Conservation (phyloP, 2,888 invertebrate genomes). For the Ashinkailepas kermadecensis region DNA sequence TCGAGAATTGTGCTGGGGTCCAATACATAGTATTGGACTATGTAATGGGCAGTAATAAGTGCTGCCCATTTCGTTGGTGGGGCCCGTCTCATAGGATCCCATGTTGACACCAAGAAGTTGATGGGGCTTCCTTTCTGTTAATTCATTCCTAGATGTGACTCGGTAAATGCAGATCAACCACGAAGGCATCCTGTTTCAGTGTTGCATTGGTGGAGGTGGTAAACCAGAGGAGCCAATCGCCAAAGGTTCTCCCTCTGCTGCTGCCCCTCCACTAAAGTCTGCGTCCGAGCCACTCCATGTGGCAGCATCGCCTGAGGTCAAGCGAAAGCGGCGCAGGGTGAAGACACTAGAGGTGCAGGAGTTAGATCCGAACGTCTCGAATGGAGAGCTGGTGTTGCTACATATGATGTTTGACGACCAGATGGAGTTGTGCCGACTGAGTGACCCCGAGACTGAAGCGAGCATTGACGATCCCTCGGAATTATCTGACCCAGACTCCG, state of each 20-base stretch:
- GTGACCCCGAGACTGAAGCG: not conserved
- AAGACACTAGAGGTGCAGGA: not conserved
- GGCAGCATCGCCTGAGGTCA: not conserved
- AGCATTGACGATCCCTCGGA: not conserved
- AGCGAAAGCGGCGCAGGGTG: not conserved
- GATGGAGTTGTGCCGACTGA: not conserved
- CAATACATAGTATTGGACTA: too few relatives aligned
- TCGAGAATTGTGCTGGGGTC: too few relatives aligned
- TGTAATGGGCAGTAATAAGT: too few relatives aligned
- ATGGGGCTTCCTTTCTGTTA: too few relatives aligned
- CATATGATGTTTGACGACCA: conserved; percentile 4
- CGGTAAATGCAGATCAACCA: too few relatives aligned
- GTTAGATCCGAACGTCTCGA: not conserved
- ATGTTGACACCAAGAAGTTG: too few relatives aligned
- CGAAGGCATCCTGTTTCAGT: not conserved
- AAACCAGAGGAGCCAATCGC: not conserved
- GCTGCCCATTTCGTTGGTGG: too few relatives aligned
- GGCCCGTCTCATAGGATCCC: too few relatives aligned
- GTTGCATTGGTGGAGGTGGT: not conserved
- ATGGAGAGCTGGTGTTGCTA: not conserved
- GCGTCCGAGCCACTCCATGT: not conserved
- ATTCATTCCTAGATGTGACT: too few relatives aligned
- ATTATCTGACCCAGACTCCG: not conserved
- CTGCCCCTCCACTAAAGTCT: not conserved
- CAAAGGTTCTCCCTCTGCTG: not conserved